Percentiles rank a stretch among this genome's conserved stretches.
phyloP scores from a whole-genome alignment of 1,140 invertebrate genomes.

The Bombus sylvicola region DNA sequence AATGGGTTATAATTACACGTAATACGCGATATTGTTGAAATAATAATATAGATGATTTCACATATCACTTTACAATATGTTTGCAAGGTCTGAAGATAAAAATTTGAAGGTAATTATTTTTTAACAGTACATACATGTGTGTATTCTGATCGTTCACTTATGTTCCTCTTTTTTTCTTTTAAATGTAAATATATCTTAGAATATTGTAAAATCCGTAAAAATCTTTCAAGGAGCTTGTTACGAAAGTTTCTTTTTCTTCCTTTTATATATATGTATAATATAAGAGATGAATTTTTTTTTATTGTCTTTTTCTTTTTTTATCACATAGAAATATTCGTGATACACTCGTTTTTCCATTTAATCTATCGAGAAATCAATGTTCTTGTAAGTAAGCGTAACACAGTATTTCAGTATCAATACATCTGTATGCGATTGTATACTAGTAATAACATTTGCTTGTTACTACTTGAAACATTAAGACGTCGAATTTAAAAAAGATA shows the following conservation, averaged over 20 bases:
- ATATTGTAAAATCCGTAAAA: conserved; percentile 2
- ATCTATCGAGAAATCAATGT: not conserved
- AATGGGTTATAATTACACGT: not conserved
- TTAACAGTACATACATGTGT: not conserved
- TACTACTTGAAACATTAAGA: conserved; percentile 30
- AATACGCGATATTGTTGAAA: conserved; percentile 33
- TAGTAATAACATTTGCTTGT: conserved; percentile 35
- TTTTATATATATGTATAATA: not conserved
- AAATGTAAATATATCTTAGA: not conserved
- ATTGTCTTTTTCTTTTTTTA: not conserved
- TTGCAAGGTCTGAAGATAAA: conserved; percentile 15
- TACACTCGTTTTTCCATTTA: not conserved
- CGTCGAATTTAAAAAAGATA: conserved; percentile 29
- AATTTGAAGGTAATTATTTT: conserved; percentile 31
- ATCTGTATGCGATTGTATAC: conserved; percentile 3
- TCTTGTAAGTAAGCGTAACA: not conserved
- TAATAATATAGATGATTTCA: conserved; percentile 23
- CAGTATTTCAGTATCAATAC: conserved; percentile 15
- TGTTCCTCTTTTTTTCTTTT: conserved; percentile 20
- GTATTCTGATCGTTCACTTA: not conserved
- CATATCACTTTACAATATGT: conserved; percentile 45
- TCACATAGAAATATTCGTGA: not conserved
- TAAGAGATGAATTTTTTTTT: not conserved
- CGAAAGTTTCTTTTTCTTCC: conserved; percentile 13
- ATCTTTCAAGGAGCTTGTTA: not conserved